These are phyloP conservation scores for Melinopterus prodromus DNA, from an alignment of 2,888 invertebrate genomes.

Conservation along the genomic window DNA sequence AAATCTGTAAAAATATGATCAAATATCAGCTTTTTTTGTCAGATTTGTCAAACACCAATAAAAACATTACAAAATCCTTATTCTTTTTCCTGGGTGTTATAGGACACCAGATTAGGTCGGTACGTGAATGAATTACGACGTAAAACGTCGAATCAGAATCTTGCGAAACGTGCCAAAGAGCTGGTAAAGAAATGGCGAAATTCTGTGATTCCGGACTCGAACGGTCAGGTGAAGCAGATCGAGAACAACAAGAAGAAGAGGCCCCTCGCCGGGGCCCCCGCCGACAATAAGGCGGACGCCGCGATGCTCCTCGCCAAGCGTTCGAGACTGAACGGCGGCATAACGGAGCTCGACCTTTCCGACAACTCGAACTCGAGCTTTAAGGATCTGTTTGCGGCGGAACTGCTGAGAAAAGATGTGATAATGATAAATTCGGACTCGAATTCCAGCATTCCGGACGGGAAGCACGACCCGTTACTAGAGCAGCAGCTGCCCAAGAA, in stretches of 20 bases:
- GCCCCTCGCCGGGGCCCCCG: slow-evolving; percentile 32
- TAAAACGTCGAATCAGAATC: slow-evolving; percentile 82
- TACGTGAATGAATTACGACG: slow-evolving; percentile 91
- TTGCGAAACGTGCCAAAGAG: slow-evolving; percentile 91
- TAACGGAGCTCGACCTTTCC: slow-evolving; percentile 56
- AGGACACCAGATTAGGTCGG: slow-evolving; percentile 94
- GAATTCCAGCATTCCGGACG: slow-evolving; percentile 64
- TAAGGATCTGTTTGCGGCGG: slow-evolving; percentile 51
- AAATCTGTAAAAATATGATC: no score
- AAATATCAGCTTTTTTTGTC: slow-evolving; percentile 9
- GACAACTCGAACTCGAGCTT: slow-evolving; percentile 61
- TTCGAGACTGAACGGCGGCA: slow-evolving; percentile 61
- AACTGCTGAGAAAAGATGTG: slow-evolving; percentile 42
- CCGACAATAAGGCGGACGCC: slow-evolving; percentile 35
- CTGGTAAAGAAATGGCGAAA: slow-evolving; percentile 93
- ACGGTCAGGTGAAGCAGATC: slow-evolving; percentile 53
- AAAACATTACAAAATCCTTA: neutral
- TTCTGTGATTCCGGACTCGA: slow-evolving; percentile 73
- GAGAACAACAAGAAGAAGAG: slow-evolving; percentile 36
- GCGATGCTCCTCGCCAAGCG: slow-evolving; percentile 53
- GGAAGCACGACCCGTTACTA: slow-evolving; percentile 54
- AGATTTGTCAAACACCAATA: neutral
- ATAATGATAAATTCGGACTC: slow-evolving; percentile 59
- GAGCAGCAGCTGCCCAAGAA: slow-evolving; percentile 63
- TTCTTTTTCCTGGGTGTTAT: slow-evolving; percentile 50